phyloP scores from a whole-genome alignment of 1,140 invertebrate species.

The Oreohelix idahoensis region DNA sequence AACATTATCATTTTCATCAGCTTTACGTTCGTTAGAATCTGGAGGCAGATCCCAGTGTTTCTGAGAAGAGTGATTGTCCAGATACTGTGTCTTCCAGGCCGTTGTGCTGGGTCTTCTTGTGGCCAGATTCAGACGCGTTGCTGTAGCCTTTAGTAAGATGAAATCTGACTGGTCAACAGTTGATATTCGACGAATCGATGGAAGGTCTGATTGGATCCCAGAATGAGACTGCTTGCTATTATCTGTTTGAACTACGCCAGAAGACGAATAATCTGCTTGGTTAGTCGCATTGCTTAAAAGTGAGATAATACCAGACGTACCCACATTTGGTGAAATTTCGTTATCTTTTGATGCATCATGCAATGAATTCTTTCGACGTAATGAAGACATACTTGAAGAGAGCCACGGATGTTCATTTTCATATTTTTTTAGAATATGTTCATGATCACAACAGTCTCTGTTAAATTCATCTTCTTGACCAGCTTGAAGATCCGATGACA shows the following conservation, averaged over 20 bases:
- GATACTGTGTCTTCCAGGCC: background rate
- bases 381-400: too few relatives aligned
- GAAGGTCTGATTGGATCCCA: background rate
- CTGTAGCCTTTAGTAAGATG: background rate
- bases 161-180: conserved; percentile 9
- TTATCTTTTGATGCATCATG: too few relatives aligned
- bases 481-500: background rate
- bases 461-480: background rate
- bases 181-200: background rate
- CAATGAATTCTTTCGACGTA: too few relatives aligned
- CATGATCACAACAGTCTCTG: too few relatives aligned
- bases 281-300: too few relatives aligned
- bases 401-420: too few relatives aligned
- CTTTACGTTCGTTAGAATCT: background rate
- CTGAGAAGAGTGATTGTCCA: background rate
- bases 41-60: background rate
- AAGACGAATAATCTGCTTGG: too few relatives aligned
- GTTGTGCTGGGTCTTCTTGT: background rate
- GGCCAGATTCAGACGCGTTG: background rate
- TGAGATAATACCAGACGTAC: too few relatives aligned
- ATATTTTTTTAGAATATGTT: too few relatives aligned
- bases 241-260: background rate
- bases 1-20: background rate
- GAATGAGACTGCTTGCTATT: background rate
- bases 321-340: too few relatives aligned